Base-by-base conservation (phyloP, 2,113 vertebrate species). In the Monarcha castaneiventris region DNA sequence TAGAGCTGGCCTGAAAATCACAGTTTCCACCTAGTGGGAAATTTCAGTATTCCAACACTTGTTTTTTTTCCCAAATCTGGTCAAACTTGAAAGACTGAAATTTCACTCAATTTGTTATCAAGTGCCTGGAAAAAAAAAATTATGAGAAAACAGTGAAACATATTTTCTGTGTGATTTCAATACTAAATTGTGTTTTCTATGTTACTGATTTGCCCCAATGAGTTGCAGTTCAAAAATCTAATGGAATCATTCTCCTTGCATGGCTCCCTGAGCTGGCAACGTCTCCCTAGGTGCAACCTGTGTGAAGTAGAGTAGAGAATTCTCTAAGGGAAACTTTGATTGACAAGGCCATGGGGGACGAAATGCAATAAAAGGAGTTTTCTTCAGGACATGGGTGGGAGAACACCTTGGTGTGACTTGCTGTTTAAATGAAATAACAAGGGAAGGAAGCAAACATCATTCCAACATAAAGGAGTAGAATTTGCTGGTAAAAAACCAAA, bases 321-420 rank as follows among this genome's bases (percentile, higher is more conserved):
- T 95, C 69, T 87, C 49, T 27, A 16, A 44, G 56, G 56, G 8
- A 77, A 92, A 82, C 68, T 81, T 49, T 79, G 72, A 92, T 89
- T 3, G 29, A 78, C 83, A 94, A 84, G 86, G 93, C 93, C 93
- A 54, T 19, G 39, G 16, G 77, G 84, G 73, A 94, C 30, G 18
- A 75, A 93, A 90, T 78, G 76, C 73, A 97, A 95, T 95, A 94
- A 92, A 78, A 84, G 29, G 48, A 78, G 44, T 87, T 95, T 93
- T 81, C 93, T 93, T 81, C 64, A 75, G 89, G 73, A 89, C 55
- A 59, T 22, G 52, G 69, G 33, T 87, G 14, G 62, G 67, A 89
- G 83, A 93, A 84, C 93, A 90, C 68, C 76, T 90, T 74, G 55
- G 30, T 89, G 55, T 63, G 86, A 71, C 91, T 93, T 92, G 64